Percentiles rank a stretch among this genome's conserved stretches.
Conservation (phyloP, 1,140 invertebrate species). For the Magallana angulata region DNA sequence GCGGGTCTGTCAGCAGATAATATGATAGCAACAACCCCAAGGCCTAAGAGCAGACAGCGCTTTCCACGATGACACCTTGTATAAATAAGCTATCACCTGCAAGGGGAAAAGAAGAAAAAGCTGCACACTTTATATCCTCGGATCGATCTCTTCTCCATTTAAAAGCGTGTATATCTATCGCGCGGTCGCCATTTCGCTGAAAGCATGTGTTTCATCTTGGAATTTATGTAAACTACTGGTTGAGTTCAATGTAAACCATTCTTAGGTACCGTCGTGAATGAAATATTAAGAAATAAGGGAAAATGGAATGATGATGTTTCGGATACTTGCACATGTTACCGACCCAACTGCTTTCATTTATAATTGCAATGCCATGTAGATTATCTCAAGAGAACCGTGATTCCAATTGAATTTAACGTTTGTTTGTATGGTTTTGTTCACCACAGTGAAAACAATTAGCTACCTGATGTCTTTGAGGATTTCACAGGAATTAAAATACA, state of each 20-base stretch:
- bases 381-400: too few species aligned
- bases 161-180: neutral
- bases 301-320: too few species aligned
- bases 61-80: slow-evolving; percentile 13
- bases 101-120: slow-evolving; percentile 19
- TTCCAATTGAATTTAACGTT: too few species aligned
- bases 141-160: neutral
- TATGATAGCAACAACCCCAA: neutral
- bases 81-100: slow-evolving; percentile 33
- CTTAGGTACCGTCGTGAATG: slow-evolving; percentile 1
- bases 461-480: too few species aligned
- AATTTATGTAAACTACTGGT: neutral
- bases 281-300: neutral
- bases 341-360: too few species aligned
- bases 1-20: neutral
- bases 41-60: neutral
- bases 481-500: too few species aligned
- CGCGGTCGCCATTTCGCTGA: neutral
- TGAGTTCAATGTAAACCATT: neutral
- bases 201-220: slow-evolving; percentile 33
- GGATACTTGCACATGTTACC: too few species aligned
- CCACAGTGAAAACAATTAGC: too few species aligned
- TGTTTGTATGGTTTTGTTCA: too few species aligned
- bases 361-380: too few species aligned
- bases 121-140: slow-evolving; percentile 16